A percentile compares a stretch with the other conserved stretches of the same genome.
Conservation (phyloP, 2,888 invertebrate species). For the Lasioglossum marginatum region DNA sequence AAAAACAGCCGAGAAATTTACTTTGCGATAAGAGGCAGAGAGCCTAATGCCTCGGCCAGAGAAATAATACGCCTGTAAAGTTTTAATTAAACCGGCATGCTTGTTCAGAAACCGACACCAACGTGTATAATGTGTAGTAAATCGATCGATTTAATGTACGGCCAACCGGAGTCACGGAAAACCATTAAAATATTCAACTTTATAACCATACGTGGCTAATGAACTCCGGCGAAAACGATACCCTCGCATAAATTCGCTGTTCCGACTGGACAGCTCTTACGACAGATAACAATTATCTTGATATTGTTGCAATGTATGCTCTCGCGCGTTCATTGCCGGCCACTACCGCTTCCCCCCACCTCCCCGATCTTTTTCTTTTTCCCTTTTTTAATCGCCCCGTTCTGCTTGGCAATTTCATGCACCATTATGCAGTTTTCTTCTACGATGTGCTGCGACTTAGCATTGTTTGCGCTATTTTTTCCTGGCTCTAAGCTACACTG, state of each 20-base stretch:
- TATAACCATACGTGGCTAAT: slow-evolving; percentile 19
- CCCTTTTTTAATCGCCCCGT: not conserved
- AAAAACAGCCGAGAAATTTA: slow-evolving; percentile 10
- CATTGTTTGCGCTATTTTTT: not conserved
- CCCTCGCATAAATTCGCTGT: not conserved
- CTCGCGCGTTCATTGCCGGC: not conserved
- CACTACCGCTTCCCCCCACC: not conserved
- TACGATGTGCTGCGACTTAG: not conserved
- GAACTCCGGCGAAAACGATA: slow-evolving; percentile 20
- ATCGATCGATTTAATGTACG: slow-evolving; percentile 37
- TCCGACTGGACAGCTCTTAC: not conserved
- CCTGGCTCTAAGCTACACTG: not conserved
- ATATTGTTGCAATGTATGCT: not conserved
- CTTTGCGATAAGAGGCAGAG: slow-evolving; percentile 27
- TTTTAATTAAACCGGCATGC: slow-evolving; percentile 30
- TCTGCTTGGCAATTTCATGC: not conserved
- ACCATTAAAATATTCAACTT: slow-evolving; percentile 35
- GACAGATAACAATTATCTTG: slow-evolving; percentile 5
- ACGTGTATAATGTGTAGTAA: not conserved
- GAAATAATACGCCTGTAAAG: not conserved
- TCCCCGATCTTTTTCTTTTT: not conserved
- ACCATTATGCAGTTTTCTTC: slow-evolving; percentile 4
- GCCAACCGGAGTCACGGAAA: slow-evolving; percentile 27
- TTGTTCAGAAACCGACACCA: slow-evolving; percentile 1
- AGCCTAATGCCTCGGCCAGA: slow-evolving; percentile 10